Percentiles rank a stretch among this genome's conserved stretches.
Evolutionary conservation across 2,888 invertebrate species (phyloP).

Genomic region (Iselma pallidipennis): DNA sequence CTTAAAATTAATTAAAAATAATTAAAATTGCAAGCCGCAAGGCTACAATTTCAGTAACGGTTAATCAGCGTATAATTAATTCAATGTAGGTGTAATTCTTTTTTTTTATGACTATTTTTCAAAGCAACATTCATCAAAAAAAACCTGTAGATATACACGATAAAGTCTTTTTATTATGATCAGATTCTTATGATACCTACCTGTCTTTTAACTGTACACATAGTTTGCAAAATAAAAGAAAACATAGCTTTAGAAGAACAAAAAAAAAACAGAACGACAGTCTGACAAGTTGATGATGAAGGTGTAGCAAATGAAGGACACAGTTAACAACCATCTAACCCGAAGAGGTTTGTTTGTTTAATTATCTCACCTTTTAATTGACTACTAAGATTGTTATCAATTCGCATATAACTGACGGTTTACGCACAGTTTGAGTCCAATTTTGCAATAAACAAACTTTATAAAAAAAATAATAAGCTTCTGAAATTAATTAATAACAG

Average conservation of each 20-base stretch:
- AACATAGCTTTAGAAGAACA: background rate
- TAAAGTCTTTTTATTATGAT: background rate
- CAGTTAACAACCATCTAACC: conserved; percentile 6
- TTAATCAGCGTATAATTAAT: background rate
- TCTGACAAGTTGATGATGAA: background rate
- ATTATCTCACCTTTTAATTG: conserved; percentile 10
- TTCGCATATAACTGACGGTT: conserved; percentile 8
- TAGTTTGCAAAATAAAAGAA: conserved; percentile 31
- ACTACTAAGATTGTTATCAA: conserved; percentile 7
- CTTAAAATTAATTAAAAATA: background rate
- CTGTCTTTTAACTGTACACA: background rate
- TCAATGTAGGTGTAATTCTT: background rate
- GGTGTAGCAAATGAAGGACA: background rate
- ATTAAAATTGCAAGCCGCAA: background rate
- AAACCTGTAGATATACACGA: background rate
- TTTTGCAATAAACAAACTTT: background rate
- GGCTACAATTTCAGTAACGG: background rate
- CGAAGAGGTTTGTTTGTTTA: background rate
- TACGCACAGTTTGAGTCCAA: conserved; percentile 9
- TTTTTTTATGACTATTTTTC: background rate
- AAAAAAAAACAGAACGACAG: conserved; percentile 7
- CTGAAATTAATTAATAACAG: no score
- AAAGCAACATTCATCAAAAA: background rate
- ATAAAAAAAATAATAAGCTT: background rate
- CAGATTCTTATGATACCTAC: background rate